Base-by-base conservation (phyloP, 2,113 vertebrate genomes). In the Otis tarda region DNA sequence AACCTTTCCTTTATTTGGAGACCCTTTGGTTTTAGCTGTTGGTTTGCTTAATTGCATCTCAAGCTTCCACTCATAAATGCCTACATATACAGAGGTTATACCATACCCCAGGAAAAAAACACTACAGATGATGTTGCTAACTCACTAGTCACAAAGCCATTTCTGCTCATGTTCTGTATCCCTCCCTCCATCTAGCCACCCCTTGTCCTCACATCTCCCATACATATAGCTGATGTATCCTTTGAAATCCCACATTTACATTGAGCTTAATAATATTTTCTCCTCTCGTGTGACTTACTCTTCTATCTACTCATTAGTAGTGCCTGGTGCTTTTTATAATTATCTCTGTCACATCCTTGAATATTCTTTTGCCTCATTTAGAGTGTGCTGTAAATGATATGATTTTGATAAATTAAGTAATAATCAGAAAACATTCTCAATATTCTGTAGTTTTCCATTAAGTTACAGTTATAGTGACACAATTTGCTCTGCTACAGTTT, bases 381-480 rank as follows among this genome's bases (percentile, higher is more conserved):
- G 79, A 96, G 35, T 75, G 49, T 90, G 80, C 79, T 93, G 93
- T 89, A 97, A 98, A 94, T 92, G 65, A 83, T 95, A 65, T 7
- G 35, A 75, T 71, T 97, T 97, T 98, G 97, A 98, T 91, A 97
- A 97, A 98, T 98, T 97, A 97, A 97, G 85, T 93, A 97, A 96
- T 97, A 97, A 96, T 92, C 94, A 95, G 91, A 96, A 97, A 97
- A 97, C 92, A 94, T 53, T 67, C 96, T 96, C 94, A 94, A 78
- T 97, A 96, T 97, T 97, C 83, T 94, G 93, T 82, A 94, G 83
- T 95, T 97, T 98, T 97, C 96, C 94, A 96, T 97, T 97, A 98
- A 97, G 87, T 86, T 96, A 68, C 78, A 60, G 53, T 95, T 95
- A 89, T 65, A 97, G 90, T 56, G 92, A 84, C 53, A 93, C 82